A percentile compares a stretch with the other conserved stretches of the same genome.
phyloP scores from a whole-genome alignment of 2,113 vertebrate genomes.

The Eleginops maclovinus region DNA sequence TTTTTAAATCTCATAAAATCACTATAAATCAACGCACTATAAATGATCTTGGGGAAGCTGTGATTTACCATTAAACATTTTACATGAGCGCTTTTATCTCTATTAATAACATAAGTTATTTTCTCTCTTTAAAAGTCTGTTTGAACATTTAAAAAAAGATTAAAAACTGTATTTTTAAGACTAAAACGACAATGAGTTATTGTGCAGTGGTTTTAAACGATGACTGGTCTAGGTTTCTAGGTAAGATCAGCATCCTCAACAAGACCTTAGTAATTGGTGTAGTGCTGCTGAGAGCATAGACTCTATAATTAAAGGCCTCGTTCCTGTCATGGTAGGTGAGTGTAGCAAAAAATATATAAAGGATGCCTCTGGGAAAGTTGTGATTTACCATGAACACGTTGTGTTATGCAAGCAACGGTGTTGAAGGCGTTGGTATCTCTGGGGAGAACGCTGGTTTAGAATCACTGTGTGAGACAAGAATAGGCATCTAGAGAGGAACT shows the following conservation, averaged over 20 bases:
- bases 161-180: neutral
- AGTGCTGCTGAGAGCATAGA: slow-evolving; percentile 1
- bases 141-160: neutral
- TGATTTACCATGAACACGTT: slow-evolving; percentile 53
- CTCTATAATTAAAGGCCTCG: neutral
- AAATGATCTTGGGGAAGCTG: too few species aligned
- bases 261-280: slow-evolving; percentile 13
- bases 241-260: slow-evolving; percentile 38
- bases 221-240: slow-evolving; percentile 9
- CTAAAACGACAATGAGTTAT: neutral
- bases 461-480: slow-evolving; percentile 71
- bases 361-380: slow-evolving; percentile 14
- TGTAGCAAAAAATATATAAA: neutral
- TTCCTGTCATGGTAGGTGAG: slow-evolving; percentile 4
- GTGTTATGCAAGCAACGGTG: slow-evolving; percentile 50
- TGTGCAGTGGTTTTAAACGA: neutral
- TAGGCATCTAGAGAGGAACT: slow-evolving; percentile 82
- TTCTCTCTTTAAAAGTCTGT: neutral
- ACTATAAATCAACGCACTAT: too few species aligned
- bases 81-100: neutral
- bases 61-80: neutral
- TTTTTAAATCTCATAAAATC: neutral
- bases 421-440: slow-evolving; percentile 59
- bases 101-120: neutral
- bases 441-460: slow-evolving; percentile 66